These are phyloP conservation scores for Nycteola revayana DNA, from an alignment of 2,888 invertebrate species.

Conservation along the genomic window DNA sequence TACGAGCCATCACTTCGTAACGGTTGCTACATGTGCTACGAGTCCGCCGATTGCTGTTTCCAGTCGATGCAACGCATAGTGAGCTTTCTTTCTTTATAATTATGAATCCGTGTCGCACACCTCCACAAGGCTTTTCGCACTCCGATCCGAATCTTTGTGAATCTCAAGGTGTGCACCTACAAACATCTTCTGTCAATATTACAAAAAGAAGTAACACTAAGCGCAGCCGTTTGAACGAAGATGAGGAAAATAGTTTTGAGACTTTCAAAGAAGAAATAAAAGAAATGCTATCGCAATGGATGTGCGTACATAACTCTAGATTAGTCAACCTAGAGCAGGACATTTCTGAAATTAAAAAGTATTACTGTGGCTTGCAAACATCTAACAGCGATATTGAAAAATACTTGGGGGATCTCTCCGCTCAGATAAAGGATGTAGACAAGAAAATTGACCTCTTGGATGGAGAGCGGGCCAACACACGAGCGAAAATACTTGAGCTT, in stretches of 20 bases:
- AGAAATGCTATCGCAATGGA: not conserved
- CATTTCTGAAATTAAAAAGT: not conserved
- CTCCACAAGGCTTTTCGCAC: not conserved
- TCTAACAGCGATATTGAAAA: not conserved
- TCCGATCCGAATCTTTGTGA: not conserved
- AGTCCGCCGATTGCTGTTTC: not conserved
- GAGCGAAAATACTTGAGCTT: too few relatives aligned
- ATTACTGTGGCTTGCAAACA: not conserved
- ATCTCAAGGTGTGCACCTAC: not conserved
- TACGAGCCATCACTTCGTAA: not conserved
- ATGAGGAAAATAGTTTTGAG: not conserved
- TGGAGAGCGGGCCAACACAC: too few relatives aligned
- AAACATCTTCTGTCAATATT: not conserved
- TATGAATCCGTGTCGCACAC: not conserved
- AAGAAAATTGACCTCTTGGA: too few relatives aligned
- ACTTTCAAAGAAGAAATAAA: not conserved
- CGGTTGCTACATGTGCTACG: not conserved
- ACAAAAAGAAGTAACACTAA: not conserved
- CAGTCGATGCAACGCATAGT: not conserved
- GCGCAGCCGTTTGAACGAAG: not conserved
- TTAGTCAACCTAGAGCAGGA: not conserved
- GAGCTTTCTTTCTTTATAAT: not conserved
- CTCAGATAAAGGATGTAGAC: not conserved
- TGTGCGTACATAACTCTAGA: not conserved
- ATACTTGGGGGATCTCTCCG: not conserved